A percentile compares a stretch with the other conserved stretches of the same genome.
Evolutionary conservation across 2,113 vertebrate species (phyloP).

Genomic region (Maccullochella peelii): DNA sequence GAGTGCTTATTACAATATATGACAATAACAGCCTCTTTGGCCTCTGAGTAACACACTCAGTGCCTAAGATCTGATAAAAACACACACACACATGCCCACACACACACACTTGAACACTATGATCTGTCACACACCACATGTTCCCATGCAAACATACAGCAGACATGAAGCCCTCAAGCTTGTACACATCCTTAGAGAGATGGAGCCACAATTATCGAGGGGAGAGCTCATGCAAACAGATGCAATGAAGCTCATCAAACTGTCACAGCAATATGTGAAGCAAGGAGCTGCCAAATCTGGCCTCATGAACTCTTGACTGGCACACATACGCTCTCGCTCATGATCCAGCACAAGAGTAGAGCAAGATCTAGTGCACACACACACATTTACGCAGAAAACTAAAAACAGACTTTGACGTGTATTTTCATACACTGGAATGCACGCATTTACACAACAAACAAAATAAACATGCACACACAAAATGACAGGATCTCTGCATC

Average conservation of each 20-base stretch:
- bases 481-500: constrained; percentile 35
- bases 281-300: constrained; percentile 42
- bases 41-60: neutral
- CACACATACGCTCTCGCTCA: constrained; percentile 18
- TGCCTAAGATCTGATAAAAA: neutral
- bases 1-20: no score
- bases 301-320: constrained; percentile 39
- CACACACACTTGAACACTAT: neutral
- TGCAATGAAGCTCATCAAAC: constrained; percentile 37
- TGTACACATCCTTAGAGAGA: constrained; percentile 21
- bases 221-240: constrained; percentile 48
- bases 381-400: constrained; percentile 6
- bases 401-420: neutral
- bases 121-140: constrained; percentile 22
- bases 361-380: neutral
- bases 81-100: neutral
- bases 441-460: constrained; percentile 11
- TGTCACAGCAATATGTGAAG: constrained; percentile 44
- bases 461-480: neutral
- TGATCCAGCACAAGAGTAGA: constrained; percentile 6
- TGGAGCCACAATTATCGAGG: constrained; percentile 28
- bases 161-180: constrained; percentile 39
- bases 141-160: constrained; percentile 10
- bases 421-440: neutral
- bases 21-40: no score